Conservation (phyloP, 2,113 vertebrate species). For the Taxidea taxus region DNA sequence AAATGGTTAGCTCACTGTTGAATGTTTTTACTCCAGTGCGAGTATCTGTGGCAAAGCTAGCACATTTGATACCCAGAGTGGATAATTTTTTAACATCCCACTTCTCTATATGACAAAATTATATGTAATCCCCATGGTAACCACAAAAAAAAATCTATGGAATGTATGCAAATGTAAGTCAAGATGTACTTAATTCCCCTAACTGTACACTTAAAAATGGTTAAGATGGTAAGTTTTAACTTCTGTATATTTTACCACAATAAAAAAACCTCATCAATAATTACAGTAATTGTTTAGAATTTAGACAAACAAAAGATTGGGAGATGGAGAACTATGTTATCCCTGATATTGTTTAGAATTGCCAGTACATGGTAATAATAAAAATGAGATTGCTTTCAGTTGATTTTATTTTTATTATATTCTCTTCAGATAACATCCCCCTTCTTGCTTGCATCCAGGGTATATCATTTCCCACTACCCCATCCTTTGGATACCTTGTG, state of each 20-base stretch:
- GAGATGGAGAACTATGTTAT: not conserved
- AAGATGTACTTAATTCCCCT: not conserved
- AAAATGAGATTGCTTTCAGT: not conserved
- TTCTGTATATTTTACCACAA: not conserved
- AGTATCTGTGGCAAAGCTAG: not conserved
- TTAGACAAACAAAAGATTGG: not conserved
- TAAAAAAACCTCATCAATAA: not conserved
- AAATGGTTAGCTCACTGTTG: not conserved
- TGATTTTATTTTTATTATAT: not conserved
- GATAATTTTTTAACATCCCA: not conserved
- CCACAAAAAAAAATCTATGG: not conserved
- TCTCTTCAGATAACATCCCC: not conserved
- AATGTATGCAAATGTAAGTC: not conserved
- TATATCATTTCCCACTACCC: not conserved
- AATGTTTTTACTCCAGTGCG: not conserved
- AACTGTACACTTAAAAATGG: not conserved
- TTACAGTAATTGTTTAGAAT: not conserved
- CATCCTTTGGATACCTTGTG: not conserved
- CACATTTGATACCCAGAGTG: not conserved
- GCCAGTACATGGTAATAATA: not conserved
- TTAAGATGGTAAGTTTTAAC: not conserved
- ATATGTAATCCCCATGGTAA: not conserved
- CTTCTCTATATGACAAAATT: conserved; percentile 5
- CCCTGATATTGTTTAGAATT: not conserved
- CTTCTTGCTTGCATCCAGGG: not conserved